These are phyloP conservation scores for Electrona antarctica DNA, from an alignment of 2,113 vertebrate genomes.

Conservation along the genomic window DNA sequence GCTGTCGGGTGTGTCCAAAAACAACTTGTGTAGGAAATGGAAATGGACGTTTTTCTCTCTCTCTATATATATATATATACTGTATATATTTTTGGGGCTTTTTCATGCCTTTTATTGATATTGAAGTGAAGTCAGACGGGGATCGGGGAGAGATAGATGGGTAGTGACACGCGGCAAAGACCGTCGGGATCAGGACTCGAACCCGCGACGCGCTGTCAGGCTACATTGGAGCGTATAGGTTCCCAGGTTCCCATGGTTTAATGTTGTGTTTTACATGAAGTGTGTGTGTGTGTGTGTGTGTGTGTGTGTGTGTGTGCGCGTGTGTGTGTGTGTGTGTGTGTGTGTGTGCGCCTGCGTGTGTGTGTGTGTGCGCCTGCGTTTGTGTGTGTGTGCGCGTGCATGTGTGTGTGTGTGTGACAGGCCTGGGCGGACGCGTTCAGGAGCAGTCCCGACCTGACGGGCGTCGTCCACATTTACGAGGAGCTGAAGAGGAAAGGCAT, in stretches of 20 bases:
- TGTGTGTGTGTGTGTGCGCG: neutral
- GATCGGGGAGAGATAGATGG: no score
- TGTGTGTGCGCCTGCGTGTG: neutral
- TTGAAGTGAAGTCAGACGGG: no score
- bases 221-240: no score
- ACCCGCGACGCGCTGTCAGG: no score
- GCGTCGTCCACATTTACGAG: constrained; percentile 98
- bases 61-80: no score
- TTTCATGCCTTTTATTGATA: no score
- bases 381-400: neutral
- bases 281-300: neutral
- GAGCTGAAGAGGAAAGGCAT: constrained; percentile 97
- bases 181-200: no score
- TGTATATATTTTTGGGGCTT: no score
- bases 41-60: no score
- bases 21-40: no score
- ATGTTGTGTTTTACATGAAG: neutral
- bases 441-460: constrained; percentile 95
- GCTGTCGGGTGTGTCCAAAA: no score
- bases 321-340: constrained; percentile 16
- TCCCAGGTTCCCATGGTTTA: neutral
- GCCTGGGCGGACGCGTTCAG: constrained; percentile 98
- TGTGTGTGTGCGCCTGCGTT: neutral
- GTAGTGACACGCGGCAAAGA: no score
- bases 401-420: constrained; percentile 69